Conservation (phyloP, 2,113 vertebrate species). For the Gallinago paraguaiae region DNA sequence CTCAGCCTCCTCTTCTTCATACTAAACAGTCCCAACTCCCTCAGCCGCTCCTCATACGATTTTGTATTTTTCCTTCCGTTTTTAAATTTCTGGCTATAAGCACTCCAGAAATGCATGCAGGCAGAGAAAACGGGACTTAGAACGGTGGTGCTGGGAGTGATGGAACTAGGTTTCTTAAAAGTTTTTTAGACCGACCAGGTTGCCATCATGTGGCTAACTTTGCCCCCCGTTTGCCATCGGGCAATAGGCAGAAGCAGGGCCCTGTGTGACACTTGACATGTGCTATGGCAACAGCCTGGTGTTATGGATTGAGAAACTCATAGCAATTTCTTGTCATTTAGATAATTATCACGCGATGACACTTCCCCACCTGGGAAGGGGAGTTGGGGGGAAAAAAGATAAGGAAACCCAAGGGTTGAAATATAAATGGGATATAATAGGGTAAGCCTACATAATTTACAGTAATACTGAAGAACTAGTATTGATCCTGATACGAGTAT, state of each 20-base stretch:
- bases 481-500: background rate
- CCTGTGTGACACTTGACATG: background rate
- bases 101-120: background rate
- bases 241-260: background rate
- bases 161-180: background rate
- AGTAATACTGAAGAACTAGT: background rate
- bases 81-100: background rate
- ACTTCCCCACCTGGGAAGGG: background rate
- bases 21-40: too few relatives aligned
- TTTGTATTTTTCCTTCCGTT: background rate
- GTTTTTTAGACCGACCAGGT: background rate
- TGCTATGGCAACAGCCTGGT: background rate
- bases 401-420: background rate
- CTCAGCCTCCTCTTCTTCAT: too few relatives aligned
- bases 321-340: background rate
- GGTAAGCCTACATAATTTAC: background rate
- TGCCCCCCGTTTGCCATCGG: rapidly evolving
- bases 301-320: background rate
- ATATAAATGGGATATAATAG: background rate
- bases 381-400: background rate
- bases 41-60: too few relatives aligned
- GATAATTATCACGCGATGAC: background rate
- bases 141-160: background rate
- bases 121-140: background rate
- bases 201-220: background rate